Base-by-base conservation (phyloP, 2,113 vertebrate genomes). In the Phalacrocorax aristotelis region DNA sequence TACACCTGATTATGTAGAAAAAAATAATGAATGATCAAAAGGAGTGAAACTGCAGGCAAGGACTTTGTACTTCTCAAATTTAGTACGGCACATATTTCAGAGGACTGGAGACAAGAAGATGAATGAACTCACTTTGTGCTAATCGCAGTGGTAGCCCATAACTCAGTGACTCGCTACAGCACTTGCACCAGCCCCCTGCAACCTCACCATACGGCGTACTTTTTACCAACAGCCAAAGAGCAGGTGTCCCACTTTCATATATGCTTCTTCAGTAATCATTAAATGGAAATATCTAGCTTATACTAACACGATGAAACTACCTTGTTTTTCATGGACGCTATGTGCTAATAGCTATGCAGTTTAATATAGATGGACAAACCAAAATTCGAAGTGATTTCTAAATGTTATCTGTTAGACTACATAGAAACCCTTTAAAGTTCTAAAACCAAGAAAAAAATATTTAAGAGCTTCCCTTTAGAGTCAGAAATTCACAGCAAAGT, bases 131-230 rank as follows among this genome's bases (percentile, higher is more conserved):
- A 12, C 8, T 87, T 51, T 22, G 57, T 6, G 1, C 57, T 76
- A 69, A 51, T 15, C 38, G 64, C 26, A 51, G n/a, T 8, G 26
- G 21, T 3, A 48, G 20, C 13, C 22, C 55, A 2, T 34, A 81
- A 81, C 34, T 51, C 49, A 21, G 30, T 16, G 38, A 58, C 55
- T 78, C 46, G 48, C 11, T 21, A 8, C 20, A 4, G 25, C 25
- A 26, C 36, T 38, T 48, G 11, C 2, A 72, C 13, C 29, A 81
- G 49, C 13, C 34, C 26, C 36, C 51, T 61, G 36, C 54, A 69
- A 25, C 16, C 46, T 27, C 29, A 10, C 6, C 32, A 34, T 1
- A 0, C 5, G 32, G 27, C n/a, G 34, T 34, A 19, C 2, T 18
- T 66, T 15, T 9, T 38, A n/a, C 52, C 61, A 40, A 0, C 11